phyloP scores from a whole-genome alignment of 2,113 vertebrate species.

The Balaeniceps rex region DNA sequence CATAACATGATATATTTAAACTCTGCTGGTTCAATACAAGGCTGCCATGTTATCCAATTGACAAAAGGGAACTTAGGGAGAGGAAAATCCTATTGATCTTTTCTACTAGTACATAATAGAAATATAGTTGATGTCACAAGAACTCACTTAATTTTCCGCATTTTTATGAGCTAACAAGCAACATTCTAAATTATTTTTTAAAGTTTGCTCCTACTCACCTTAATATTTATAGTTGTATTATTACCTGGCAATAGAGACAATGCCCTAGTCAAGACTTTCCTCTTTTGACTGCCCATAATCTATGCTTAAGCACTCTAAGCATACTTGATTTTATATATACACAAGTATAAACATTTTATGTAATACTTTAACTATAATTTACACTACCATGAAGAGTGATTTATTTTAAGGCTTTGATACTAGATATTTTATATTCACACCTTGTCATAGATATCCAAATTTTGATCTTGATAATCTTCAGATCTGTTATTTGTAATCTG shows the following conservation, averaged over 20 bases:
- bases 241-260: background rate
- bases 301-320: background rate
- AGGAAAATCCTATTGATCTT: conserved; percentile 2
- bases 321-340: background rate
- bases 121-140: background rate
- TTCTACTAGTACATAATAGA: background rate
- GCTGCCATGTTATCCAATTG: background rate
- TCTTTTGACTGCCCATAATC: background rate
- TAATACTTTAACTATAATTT: background rate
- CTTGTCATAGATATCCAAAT: background rate
- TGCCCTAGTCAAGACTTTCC: background rate
- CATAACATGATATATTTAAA: background rate
- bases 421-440: background rate
- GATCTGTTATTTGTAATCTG: background rate
- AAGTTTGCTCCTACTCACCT: background rate
- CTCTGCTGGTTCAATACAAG: background rate
- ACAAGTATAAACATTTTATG: background rate
- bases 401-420: background rate
- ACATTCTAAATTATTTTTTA: background rate
- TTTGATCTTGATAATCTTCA: background rate
- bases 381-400: background rate
- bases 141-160: background rate
- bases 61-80: background rate
- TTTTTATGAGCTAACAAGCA: background rate
- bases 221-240: background rate